Evolutionary conservation across 2,797 vertebrate genomes (phyloP), one percentile per base, ranked within the genome.

Genomic region (Sebastes flavidus): DNA sequence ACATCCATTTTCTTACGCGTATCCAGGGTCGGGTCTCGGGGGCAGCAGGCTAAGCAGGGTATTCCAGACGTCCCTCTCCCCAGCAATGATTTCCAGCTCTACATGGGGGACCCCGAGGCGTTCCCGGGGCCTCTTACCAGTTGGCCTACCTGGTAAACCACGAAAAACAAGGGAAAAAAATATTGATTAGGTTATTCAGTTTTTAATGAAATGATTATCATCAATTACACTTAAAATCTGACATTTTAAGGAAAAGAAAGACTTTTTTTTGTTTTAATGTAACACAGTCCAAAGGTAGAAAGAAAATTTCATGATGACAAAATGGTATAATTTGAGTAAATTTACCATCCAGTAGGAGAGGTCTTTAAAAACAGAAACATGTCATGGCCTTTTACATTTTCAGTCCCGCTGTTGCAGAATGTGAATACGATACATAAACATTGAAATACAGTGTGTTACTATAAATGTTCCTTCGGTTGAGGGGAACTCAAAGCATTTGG

Each of bases 101-200:
- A 0, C 36, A 0, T 14, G 36, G 36, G 36, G 36, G 36, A 38
- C 5, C 12, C 36, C 36, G 12, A 0, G 36, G 36, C 13, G 36
- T 38, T 38, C 36, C 36, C 36, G 36, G 36, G 36, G 12, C 12
- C 36, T 38, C 36, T 38, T 14, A 38, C 13, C 12, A 38, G 36
- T 38, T 38, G 12, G 12, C 12, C 36, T 38, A 0, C 36, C 36
- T 38, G 36, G 36, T 38, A 38, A 38, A 38, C 36, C 34, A 20
- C 9, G 27, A 10, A 32, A 56, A 7, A n/a, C 12, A 2, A 20
- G 14, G 29, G 8, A 32, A 56, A 1, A 22, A 56, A 30, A 9
- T 2, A 55, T 10, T 69, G 1, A 12, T 18, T 29, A 22, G 34
- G 13, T n/a, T 7, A 13, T 54, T 14, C 22, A 30, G 14, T 24